Evolutionary conservation across 1,140 invertebrate genomes (phyloP).

Genomic region (Drosophila baimaii): DNA sequence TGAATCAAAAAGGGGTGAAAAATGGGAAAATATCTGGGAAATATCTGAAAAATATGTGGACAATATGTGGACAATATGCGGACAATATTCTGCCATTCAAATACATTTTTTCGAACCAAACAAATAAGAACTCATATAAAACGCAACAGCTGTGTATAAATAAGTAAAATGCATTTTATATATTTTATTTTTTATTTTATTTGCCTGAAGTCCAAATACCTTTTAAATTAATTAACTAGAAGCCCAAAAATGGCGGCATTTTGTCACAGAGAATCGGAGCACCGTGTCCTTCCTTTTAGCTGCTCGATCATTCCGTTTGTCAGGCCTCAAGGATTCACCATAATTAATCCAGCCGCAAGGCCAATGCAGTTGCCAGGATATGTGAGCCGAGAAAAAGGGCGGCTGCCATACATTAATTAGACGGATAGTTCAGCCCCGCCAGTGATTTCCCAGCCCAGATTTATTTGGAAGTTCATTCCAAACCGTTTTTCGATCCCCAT

Average conservation of each 20-base stretch:
- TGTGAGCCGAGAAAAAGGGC: slow-evolving; percentile 10
- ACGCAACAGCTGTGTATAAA: not conserved
- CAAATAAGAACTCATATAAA: slow-evolving; percentile 3
- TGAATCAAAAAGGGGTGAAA: slow-evolving; percentile 1
- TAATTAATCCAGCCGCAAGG: slow-evolving; percentile 40
- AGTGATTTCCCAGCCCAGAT: slow-evolving; percentile 1
- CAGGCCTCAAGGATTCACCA: not conserved
- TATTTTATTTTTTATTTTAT: no score
- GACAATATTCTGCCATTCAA: not conserved
- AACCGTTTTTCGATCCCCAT: no score
- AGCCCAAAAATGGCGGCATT: not conserved
- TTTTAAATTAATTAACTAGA: not conserved
- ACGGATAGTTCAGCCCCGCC: not conserved
- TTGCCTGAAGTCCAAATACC: no score
- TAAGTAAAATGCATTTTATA: no score
- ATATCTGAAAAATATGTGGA: no score
- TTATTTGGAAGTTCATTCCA: no score
- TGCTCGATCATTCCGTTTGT: slow-evolving; percentile 19
- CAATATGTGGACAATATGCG: no score
- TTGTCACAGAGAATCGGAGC: not conserved
- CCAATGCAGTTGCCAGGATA: slow-evolving; percentile 7
- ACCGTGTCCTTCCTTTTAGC: not conserved
- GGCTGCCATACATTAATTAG: slow-evolving; percentile 14
- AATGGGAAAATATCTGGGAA: no score
- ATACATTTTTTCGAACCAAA: not conserved